A percentile compares a stretch with the other conserved stretches of the same genome.
Conservation (phyloP, 92 coral and sea anemone species). For the Heliopora coerulea region DNA sequence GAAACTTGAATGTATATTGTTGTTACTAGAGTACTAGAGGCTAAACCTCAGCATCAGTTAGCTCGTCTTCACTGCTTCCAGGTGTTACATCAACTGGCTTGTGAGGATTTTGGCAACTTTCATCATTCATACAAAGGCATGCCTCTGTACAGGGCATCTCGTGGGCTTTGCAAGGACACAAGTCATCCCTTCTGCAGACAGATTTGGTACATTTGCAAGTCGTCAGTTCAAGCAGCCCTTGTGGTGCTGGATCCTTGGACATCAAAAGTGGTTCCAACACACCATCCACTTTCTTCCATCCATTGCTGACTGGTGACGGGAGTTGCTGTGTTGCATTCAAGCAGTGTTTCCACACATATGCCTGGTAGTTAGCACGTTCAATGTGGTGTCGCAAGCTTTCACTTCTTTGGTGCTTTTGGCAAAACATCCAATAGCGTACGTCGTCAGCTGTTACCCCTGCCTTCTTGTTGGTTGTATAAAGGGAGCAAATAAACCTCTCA, state of each 20-base stretch:
- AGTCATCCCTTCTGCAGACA: constrained; percentile 28
- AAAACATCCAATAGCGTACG: constrained; percentile 55
- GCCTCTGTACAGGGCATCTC: constrained; percentile 50
- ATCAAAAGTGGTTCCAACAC: constrained; percentile 42
- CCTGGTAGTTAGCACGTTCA: constrained; percentile 55
- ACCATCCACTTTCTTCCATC: constrained; percentile 39
- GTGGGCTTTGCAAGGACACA: constrained; percentile 51
- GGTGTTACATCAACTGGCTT: too few species aligned
- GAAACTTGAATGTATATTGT: too few species aligned
- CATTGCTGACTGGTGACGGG: constrained; percentile 42
- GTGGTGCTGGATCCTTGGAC: constrained; percentile 65
- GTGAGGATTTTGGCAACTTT: constrained; percentile 46
- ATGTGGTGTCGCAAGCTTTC: constrained; percentile 55
- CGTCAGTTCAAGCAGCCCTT: constrained; percentile 35
- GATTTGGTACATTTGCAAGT: constrained; percentile 46
- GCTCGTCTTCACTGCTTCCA: not conserved
- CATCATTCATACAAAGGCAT: constrained; percentile 51
- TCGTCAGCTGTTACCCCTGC: constrained; percentile 54
- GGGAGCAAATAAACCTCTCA: constrained; percentile 53
- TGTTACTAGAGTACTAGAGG: too few species aligned
- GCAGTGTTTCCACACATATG: constrained; percentile 49
- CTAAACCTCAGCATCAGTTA: not conserved
- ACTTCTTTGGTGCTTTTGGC: constrained; percentile 54
- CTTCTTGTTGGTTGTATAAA: constrained; percentile 41
- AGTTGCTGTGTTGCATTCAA: constrained; percentile 38